Conservation (phyloP, 1,140 invertebrate species). For the Nymphalis io region DNA sequence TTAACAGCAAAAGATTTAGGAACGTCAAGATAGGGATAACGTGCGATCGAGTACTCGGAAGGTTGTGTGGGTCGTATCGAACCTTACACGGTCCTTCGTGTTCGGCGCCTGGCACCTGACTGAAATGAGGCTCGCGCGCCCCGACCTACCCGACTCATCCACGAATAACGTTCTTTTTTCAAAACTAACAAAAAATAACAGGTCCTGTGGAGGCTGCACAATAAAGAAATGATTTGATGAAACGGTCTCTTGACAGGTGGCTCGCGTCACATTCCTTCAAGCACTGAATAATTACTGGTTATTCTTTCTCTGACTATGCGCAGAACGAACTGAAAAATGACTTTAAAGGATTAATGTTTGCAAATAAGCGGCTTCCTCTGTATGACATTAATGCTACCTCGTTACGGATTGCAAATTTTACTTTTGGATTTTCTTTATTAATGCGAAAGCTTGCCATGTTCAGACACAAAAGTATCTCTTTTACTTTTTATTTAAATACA, state of each 20-base stretch:
- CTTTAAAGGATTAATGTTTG: constrained; percentile 69
- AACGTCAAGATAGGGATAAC: constrained; percentile 25
- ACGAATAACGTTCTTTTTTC: constrained; percentile 71
- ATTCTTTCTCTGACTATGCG: constrained; percentile 54
- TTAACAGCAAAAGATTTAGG: constrained; percentile 25
- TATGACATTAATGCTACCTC: constrained; percentile 58
- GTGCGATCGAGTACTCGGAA: constrained; percentile 28
- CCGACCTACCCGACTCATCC: constrained; percentile 76
- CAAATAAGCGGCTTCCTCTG: constrained; percentile 65
- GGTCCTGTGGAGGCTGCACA: constrained; percentile 71
- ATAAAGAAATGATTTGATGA: constrained; percentile 80
- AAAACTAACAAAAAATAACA: constrained; percentile 75
- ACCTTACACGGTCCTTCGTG: constrained; percentile 57
- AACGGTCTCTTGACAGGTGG: constrained; percentile 77
- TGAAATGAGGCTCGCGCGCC: constrained; percentile 72
- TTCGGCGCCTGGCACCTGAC: constrained; percentile 74
- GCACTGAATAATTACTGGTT: constrained; percentile 70
- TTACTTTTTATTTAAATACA: neutral
- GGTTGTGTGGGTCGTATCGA: constrained; percentile 39
- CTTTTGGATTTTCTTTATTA: constrained; percentile 35
- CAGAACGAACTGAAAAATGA: constrained; percentile 69
- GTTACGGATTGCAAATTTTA: constrained; percentile 53
- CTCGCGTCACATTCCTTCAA: constrained; percentile 67
- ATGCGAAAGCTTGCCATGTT: neutral
- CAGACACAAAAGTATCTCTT: neutral